Base-by-base conservation (phyloP, 2,113 vertebrate species). In the Elephas maximus region DNA sequence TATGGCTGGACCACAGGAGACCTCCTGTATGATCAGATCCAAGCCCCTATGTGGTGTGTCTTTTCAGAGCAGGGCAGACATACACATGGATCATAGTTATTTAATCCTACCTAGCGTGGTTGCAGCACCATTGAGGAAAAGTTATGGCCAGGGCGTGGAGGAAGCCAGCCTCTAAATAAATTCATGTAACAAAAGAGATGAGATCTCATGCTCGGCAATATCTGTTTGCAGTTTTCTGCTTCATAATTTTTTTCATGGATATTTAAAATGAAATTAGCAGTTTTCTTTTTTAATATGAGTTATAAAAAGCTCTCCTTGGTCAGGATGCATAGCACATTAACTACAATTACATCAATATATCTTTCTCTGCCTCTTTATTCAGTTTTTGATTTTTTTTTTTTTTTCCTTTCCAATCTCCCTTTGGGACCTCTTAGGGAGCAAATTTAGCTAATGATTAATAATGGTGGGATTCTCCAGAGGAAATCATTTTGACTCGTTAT, bases 371-470 rank as follows among this genome's bases (percentile, higher is more conserved):
- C 8, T 23, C 87, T 85, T 82, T 69, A 69, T 63, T 6, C 6
- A 92, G 4, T 28, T 85, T 92, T 89, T 96, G 12, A 14, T 76
- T 73, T 97, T 93, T 97, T 44, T 93, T 97, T 44, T 69, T 48
- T 37, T 44, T 53, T 3, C 24, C 24, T 69, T 44, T 85, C 24
- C 33, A 79, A 3, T n/a, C 48, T 95, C 67, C 84, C 97, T 98
- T 97, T 86, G 88, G 74, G 88, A 97, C 5, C 21, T 92, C 67
- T 93, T 83, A 90, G 78, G 73, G 62, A 91, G 30, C 53, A 91
- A 92, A n/a, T 94, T 98, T 97, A 90, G 30, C 60, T 90, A 96
- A 94, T 95, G 98, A 97, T 97, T 97, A 96, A 85, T 97, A 97
- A 96, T 94, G 92, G 92, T 87, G 96, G 82, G 83, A 95, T 92